Percentiles rank a stretch among this genome's conserved stretches.
Evolutionary conservation across 2,888 invertebrate genomes (phyloP).

Genomic region (Molorchus minor): DNA sequence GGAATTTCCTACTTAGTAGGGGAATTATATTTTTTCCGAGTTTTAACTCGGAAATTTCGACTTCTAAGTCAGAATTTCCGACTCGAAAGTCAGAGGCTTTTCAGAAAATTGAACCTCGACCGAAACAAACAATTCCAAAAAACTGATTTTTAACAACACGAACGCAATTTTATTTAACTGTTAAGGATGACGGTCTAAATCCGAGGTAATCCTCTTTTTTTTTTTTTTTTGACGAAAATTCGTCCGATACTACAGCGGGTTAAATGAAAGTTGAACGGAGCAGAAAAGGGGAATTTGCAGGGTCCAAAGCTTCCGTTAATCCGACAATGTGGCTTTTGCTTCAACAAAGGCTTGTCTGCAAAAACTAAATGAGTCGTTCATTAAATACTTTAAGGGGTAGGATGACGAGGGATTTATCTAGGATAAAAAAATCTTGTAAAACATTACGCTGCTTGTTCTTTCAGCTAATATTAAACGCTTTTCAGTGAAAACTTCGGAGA

Average conservation of each 20-base stretch:
- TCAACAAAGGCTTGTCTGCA: background rate
- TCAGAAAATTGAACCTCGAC: too few species aligned
- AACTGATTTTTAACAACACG: too few species aligned
- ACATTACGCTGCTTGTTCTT: background rate
- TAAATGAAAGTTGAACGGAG: conserved; percentile 6
- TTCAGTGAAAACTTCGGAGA: too few species aligned
- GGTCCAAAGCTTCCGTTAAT: background rate
- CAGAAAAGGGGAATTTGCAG: background rate
- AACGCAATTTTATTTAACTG: background rate
- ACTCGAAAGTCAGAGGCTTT: too few species aligned
- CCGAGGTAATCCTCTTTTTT: background rate
- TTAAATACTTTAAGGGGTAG: background rate
- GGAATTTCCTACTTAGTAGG: too few species aligned
- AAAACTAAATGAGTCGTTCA: conserved; percentile 1
- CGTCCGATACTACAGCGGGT: background rate
- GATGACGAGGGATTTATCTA: background rate
- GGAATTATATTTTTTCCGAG: too few species aligned
- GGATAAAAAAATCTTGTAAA: background rate
- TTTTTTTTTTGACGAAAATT: background rate
- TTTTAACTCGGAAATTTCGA: too few species aligned
- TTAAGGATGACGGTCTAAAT: background rate
- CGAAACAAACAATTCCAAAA: too few species aligned
- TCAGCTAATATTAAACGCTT: too few species aligned
- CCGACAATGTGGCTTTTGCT: background rate
- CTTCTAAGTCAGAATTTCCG: too few species aligned